Percentiles rank a stretch among this genome's conserved stretches.
Conservation (phyloP, 2,113 vertebrate genomes). For the Neodon shergylaensis region DNA sequence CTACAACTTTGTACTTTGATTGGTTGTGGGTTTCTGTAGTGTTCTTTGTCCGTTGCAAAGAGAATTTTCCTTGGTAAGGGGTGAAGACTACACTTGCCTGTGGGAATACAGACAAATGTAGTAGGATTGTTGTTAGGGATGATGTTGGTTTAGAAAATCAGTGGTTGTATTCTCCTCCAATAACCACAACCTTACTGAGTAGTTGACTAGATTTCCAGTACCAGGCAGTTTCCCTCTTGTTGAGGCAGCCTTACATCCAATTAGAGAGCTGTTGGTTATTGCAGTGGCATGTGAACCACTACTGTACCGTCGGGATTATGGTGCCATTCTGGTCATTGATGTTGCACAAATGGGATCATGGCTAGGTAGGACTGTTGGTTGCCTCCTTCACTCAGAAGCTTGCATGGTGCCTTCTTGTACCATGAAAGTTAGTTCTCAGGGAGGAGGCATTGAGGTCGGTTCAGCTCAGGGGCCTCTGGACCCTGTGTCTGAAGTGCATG, state of each 20-base stretch:
- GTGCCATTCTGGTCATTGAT: background rate
- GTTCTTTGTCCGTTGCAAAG: background rate
- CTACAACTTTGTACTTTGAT: background rate
- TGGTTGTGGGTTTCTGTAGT: background rate
- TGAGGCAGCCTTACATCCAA: background rate
- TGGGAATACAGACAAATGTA: background rate
- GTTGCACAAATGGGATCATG: background rate
- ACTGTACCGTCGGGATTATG: background rate
- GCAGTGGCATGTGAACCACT: background rate
- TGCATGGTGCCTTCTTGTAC: background rate
- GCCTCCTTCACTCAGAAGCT: background rate
- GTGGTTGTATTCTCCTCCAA: background rate
- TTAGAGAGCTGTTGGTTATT: background rate
- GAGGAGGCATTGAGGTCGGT: background rate
- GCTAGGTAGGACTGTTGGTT: background rate
- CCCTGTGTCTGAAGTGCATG: background rate
- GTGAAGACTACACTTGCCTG: background rate
- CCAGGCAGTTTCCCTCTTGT: background rate
- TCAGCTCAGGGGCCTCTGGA: background rate
- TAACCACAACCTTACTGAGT: background rate
- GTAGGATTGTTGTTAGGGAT: background rate
- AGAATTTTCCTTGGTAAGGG: background rate
- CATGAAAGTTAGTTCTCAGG: background rate
- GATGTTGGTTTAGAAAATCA: background rate
- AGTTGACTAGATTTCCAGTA: background rate